These are phyloP conservation scores for Drepanosiphum platanoidis DNA, from an alignment of 2,888 invertebrate genomes.

Conservation along the genomic window DNA sequence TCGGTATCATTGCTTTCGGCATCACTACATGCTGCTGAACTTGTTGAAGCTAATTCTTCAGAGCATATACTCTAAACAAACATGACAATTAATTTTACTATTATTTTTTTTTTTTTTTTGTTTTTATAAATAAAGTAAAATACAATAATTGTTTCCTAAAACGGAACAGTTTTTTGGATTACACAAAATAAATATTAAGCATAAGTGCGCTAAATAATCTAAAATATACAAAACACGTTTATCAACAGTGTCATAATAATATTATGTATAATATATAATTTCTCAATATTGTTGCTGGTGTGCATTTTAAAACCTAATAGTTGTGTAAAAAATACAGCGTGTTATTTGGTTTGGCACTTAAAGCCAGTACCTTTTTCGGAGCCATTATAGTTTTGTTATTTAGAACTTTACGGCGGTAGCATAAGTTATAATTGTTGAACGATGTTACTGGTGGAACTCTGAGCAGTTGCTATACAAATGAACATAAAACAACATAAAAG, in stretches of 20 bases:
- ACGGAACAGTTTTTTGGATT: background rate
- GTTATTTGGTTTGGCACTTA: constrained; percentile 38
- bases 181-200: constrained; percentile 25
- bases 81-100: background rate
- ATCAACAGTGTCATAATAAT: constrained; percentile 24
- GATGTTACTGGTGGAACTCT: constrained; percentile 50
- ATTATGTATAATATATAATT: constrained; percentile 10
- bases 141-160: background rate
- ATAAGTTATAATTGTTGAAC: constrained; percentile 54
- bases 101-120: no score
- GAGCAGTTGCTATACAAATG: constrained; percentile 56
- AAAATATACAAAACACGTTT: constrained; percentile 17
- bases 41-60: constrained; percentile 73
- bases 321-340: constrained; percentile 46
- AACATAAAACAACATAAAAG: constrained; percentile 55
- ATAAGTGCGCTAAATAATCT: constrained; percentile 25
- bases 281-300: constrained; percentile 12
- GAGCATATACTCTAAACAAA: constrained; percentile 83
- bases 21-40: constrained; percentile 65
- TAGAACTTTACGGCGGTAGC: constrained; percentile 44
- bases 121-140: background rate
- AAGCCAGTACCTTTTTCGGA: constrained; percentile 58
- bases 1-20: constrained; percentile 65
- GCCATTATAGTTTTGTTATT: constrained; percentile 42
- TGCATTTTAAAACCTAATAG: constrained; percentile 31